These are phyloP conservation scores for Drosophila atripex DNA, from an alignment of 2,888 invertebrate genomes.

Conservation along the genomic window DNA sequence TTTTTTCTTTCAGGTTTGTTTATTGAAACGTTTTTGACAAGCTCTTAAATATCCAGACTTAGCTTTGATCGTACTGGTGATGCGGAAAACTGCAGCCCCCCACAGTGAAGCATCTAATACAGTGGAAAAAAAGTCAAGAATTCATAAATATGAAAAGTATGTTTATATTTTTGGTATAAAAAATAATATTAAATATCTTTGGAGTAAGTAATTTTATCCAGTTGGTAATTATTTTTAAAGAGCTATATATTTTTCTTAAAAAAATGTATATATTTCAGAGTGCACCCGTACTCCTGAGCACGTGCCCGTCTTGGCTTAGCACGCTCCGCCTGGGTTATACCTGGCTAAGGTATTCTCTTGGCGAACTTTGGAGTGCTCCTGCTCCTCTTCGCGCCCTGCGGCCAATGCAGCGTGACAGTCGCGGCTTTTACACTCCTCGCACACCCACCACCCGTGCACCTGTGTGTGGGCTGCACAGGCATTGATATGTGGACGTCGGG, in stretches of 20 bases:
- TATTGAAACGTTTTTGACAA: constrained; percentile 68
- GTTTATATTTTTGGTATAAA: too few relatives aligned
- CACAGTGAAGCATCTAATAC: not conserved
- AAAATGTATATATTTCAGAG: constrained; percentile 2
- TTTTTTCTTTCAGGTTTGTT: constrained; percentile 48
- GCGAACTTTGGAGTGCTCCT: constrained; percentile 16
- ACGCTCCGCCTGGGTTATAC: constrained; percentile 32
- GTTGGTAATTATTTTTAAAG: not conserved
- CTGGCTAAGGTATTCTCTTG: constrained; percentile 31
- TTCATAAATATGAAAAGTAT: too few relatives aligned
- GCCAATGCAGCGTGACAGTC: constrained; percentile 74
- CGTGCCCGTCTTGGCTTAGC: constrained; percentile 48
- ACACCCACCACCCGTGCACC: constrained; percentile 6
- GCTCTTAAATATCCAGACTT: constrained; percentile 67
- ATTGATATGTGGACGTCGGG: constrained; percentile 42
- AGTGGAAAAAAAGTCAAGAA: constrained; percentile 1
- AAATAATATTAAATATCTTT: too few relatives aligned
- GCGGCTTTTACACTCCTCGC: constrained; percentile 64
- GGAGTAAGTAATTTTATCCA: not conserved
- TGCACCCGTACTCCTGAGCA: constrained; percentile 27
- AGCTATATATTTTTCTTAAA: not conserved
- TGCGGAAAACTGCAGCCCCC: constrained; percentile 43
- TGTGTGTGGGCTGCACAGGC: not conserved
- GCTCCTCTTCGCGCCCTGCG: constrained; percentile 21
- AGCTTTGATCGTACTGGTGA: constrained; percentile 66